Evolutionary conservation across 2,888 invertebrate genomes (phyloP).

Genomic region (Koerneria pararmatus): DNA sequence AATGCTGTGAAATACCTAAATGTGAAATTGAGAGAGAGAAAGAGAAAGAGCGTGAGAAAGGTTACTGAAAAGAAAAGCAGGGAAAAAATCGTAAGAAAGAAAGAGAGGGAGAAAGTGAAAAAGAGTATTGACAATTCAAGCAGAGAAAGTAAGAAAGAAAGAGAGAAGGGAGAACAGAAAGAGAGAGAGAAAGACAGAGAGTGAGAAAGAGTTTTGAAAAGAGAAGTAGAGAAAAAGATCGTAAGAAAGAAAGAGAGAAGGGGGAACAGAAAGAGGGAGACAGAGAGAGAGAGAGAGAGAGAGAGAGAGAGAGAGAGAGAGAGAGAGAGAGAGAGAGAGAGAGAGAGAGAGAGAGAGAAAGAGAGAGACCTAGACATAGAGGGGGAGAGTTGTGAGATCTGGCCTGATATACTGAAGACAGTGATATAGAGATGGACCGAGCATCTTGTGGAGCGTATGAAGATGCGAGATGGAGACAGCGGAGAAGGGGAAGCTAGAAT

Average conservation of each 20-base stretch:
- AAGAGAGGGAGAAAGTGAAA: slow-evolving; percentile 4
- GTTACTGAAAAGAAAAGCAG: not conserved
- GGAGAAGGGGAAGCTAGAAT: not conserved
- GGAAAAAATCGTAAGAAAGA: not conserved
- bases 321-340: slow-evolving; percentile 14
- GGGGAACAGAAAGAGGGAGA: not conserved
- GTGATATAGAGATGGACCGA: too few relatives aligned
- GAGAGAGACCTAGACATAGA: not conserved
- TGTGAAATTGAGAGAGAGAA: not conserved
- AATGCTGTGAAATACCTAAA: too few relatives aligned
- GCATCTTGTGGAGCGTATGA: too few relatives aligned
- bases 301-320: slow-evolving; percentile 9
- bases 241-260: not conserved
- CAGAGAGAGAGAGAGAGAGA: not conserved
- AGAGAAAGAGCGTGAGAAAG: not conserved
- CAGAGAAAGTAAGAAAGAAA: not conserved
- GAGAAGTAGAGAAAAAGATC: slow-evolving; percentile 9
- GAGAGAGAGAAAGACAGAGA: not conserved
- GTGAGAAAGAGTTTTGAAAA: not conserved
- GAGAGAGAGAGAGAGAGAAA: not conserved
- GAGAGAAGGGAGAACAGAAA: not conserved
- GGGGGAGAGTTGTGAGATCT: too few relatives aligned
- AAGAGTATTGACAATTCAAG: not conserved
- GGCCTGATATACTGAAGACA: too few relatives aligned
- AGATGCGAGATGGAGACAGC: too few relatives aligned